A percentile compares a stretch with the other conserved stretches of the same genome.
Conservation (phyloP, 2,113 vertebrate genomes). For the Poecile atricapillus region DNA sequence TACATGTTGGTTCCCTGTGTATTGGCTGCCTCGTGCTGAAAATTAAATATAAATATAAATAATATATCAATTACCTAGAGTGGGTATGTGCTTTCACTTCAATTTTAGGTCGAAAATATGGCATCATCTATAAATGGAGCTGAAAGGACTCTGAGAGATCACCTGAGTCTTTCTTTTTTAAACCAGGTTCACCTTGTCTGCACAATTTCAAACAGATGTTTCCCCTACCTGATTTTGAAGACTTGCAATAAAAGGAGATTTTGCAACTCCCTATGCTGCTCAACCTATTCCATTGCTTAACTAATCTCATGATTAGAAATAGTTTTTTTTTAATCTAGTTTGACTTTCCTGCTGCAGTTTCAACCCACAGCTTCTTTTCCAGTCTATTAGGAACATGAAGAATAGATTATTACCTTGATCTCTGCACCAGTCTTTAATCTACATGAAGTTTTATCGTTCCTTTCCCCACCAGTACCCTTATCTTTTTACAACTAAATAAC, state of each 20-base stretch:
- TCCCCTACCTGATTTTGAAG: neutral
- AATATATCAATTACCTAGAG: neutral
- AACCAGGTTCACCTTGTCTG: neutral
- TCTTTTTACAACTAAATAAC: neutral
- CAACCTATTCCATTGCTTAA: neutral
- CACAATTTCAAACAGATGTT: neutral
- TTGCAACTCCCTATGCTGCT: neutral
- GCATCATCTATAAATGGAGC: neutral
- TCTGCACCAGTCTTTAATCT: conserved; percentile 1
- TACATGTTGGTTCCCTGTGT: neutral
- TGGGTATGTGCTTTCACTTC: neutral
- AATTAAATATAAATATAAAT: neutral
- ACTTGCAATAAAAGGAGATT: neutral
- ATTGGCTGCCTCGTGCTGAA: neutral
- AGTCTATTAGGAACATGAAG: neutral
- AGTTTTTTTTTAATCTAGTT: neutral
- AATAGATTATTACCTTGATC: neutral
- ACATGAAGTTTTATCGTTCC: neutral
- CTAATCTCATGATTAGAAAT: neutral
- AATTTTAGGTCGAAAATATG: neutral
- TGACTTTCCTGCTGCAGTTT: neutral
- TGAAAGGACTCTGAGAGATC: neutral
- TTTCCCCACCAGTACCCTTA: neutral
- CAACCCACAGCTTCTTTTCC: neutral
- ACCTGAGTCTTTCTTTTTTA: neutral